Evolutionary conservation across 2,888 invertebrate species (phyloP), one percentile per base, ranked within the genome.

Genomic region (Dione juno): DNA sequence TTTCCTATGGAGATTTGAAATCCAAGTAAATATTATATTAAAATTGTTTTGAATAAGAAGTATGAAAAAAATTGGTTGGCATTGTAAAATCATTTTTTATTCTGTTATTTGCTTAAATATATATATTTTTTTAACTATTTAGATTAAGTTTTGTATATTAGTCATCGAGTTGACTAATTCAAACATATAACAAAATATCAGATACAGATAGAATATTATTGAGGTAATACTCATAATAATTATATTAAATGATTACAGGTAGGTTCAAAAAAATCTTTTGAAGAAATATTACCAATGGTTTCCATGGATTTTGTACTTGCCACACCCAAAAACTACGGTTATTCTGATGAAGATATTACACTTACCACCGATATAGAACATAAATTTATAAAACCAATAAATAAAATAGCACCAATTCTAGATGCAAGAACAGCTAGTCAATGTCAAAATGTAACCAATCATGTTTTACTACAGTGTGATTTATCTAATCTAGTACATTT

Each of bases 401-500:
- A 80, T 48, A 79, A 88, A 53, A 85, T 86, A 74, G 79, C 85
- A 8, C 78, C 81, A 53, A 86, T 92, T 76, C 83, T 86, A 74
- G 86, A 88, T 50, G 89, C 92, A 1, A 90, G 87, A 73, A 85
- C 92, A 28, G 88, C 92, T 1, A 89, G 88, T 69, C 88, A 93
- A 70, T 92, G 93, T 75, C 89, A 91, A 75, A 85, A 90, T 80
- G 74, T 87, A n/a, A 81, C 91, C 6, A 84, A 79, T 57, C 88
- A 92, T 77, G 78, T 87, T n/a, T 74, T 94, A 40, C 75, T 94
- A 13, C 94, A 94, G 76, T 93, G 94, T 78, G 94, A 94, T 78
- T 82, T 94, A 70, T 92, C 92, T n/a, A 94, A 94, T 82, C 84
- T 95, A 76, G 70, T 94, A 40, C 88, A 94, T 77, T 78, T 95